Evolutionary conservation across 1,140 invertebrate species (phyloP).

Genomic region (Drosophila parvula): DNA sequence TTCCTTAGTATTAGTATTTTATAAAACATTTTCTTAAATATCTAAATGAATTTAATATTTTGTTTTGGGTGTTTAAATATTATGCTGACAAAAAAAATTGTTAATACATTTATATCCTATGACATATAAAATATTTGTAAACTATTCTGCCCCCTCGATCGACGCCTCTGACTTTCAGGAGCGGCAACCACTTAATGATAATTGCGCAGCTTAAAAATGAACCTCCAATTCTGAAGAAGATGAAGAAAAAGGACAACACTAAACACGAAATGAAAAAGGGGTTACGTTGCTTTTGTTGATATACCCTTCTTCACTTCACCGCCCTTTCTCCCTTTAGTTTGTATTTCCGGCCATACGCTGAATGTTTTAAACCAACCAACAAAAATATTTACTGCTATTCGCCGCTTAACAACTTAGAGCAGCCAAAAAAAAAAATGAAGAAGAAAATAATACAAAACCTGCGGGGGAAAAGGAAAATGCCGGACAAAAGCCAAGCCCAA

Average conservation of each 20-base stretch:
- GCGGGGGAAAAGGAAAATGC: constrained; percentile 26
- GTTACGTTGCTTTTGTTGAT: constrained; percentile 49
- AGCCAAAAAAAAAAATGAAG: constrained; percentile 27
- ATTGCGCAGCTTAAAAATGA: constrained; percentile 64
- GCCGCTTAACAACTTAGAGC: constrained; percentile 65
- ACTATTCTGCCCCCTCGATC: background rate
- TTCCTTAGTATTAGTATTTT: too few species aligned
- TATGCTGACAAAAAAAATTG: too few species aligned
- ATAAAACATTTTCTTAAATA: too few species aligned
- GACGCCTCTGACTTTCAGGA: constrained; percentile 33
- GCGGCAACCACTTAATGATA: constrained; percentile 70
- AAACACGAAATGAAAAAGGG: constrained; percentile 56
- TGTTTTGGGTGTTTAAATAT: too few species aligned
- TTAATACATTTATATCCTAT: too few species aligned
- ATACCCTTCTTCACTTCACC: background rate
- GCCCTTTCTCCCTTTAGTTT: constrained; percentile 5
- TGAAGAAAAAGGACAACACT: constrained; percentile 21
- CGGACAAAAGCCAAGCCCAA: constrained; percentile 56
- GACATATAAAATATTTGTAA: too few species aligned
- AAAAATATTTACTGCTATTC: constrained; percentile 70
- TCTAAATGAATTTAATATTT: too few species aligned
- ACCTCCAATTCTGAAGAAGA: constrained; percentile 32
- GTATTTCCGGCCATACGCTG: constrained; percentile 48
- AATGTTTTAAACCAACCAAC: constrained; percentile 43
- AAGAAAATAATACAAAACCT: constrained; percentile 34